A percentile compares a stretch with the other conserved stretches of the same genome.
Conservation (phyloP, 2,113 vertebrate species). For the Tapirus terrestris region DNA sequence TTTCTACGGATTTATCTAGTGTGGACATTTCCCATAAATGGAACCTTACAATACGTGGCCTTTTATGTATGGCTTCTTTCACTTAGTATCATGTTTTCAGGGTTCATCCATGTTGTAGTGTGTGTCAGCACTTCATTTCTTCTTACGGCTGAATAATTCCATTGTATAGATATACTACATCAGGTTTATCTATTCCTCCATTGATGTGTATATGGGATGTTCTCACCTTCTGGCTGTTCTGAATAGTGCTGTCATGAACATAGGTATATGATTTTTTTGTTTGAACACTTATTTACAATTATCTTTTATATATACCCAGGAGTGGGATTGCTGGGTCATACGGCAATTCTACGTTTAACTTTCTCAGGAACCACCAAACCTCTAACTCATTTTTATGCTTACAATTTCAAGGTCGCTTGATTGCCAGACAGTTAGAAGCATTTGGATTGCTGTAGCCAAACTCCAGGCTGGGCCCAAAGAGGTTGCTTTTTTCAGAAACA, state of each 20-base stretch:
- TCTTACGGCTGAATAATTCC: neutral
- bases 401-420: conserved; percentile 12
- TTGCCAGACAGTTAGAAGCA: neutral
- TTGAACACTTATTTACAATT: neutral
- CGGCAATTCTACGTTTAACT: neutral
- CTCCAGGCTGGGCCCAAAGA: neutral
- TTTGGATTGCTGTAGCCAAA: neutral
- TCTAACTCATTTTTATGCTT: neutral
- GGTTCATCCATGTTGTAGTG: neutral
- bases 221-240: neutral
- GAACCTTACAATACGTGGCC: neutral
- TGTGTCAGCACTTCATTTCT: neutral
- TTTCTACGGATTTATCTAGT: neutral
- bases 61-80: neutral
- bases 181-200: neutral
- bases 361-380: neutral
- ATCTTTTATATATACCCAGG: neutral
- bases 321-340: neutral
- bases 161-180: neutral
- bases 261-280: neutral
- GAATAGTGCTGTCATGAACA: neutral
- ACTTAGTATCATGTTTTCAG: neutral
- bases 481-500: conserved; percentile 48
- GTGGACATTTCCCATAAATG: neutral
- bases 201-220: neutral